Conservation (phyloP, 2,797 vertebrate genomes). For the Helicolenus hilgendorfi region DNA sequence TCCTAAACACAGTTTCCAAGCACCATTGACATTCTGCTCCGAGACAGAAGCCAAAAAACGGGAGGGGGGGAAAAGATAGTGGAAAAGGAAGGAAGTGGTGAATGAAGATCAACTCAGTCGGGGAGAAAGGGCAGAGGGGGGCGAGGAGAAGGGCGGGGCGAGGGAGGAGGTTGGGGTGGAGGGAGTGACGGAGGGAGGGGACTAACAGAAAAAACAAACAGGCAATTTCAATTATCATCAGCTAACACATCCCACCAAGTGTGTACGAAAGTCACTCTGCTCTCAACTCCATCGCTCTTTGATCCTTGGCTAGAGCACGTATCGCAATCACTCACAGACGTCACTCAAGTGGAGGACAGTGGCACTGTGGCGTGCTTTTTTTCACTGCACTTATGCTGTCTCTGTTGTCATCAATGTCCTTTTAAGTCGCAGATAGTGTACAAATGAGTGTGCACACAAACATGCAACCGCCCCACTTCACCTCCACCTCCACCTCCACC, state of each 20-base stretch:
- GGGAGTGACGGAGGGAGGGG: neutral
- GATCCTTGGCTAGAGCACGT: constrained; percentile 45
- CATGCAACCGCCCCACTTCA: neutral
- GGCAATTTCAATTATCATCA: constrained; percentile 67
- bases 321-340: constrained; percentile 34
- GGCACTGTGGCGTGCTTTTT: neutral
- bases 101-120: constrained; percentile 28
- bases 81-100: neutral
- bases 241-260: constrained; percentile 47
- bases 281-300: constrained; percentile 33
- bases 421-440: constrained; percentile 1
- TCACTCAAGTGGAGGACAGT: constrained; percentile 46
- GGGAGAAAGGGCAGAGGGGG: neutral
- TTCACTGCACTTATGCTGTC: neutral
- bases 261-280: constrained; percentile 49
- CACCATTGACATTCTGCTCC: constrained; percentile 46
- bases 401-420: constrained; percentile 11
- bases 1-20: constrained; percentile 45
- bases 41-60: neutral
- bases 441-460: constrained; percentile 30
- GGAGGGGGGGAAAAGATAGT: neutral
- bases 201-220: neutral
- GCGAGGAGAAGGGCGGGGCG: neutral
- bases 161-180: neutral
- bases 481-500: neutral